Evolutionary conservation across 2,888 invertebrate species (phyloP).

Genomic region (Ennomos quercinarius): DNA sequence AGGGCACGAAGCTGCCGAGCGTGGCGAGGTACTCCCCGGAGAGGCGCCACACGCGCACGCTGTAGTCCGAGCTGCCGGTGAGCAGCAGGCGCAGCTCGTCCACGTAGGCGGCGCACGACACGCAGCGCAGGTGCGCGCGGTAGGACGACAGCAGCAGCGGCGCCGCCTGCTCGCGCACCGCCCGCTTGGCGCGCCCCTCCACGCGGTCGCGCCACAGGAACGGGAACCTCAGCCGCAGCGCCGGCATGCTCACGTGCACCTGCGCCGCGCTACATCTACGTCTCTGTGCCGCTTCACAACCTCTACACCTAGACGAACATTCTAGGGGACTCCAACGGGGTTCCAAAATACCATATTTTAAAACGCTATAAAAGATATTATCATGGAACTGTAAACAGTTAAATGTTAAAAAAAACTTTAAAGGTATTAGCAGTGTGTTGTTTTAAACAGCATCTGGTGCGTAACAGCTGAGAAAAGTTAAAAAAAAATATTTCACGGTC

Average conservation of each 20-base stretch:
- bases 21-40: conserved; percentile 90
- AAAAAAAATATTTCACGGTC: no score
- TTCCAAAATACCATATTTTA: no score
- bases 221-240: conserved; percentile 88
- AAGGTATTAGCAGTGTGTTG: no score
- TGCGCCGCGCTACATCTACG: no score
- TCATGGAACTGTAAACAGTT: no score
- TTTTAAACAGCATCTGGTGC: no score
- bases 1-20: conserved; percentile 89
- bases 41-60: conserved; percentile 90
- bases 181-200: conserved; percentile 88
- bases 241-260: conserved; percentile 86
- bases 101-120: conserved; percentile 88
- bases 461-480: no score
- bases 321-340: no score
- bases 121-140: conserved; percentile 89
- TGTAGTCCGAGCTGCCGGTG: conserved; percentile 90
- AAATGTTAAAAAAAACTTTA: no score
- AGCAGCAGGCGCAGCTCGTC: conserved; percentile 88
- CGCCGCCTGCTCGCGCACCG: conserved; percentile 84
- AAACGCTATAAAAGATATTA: no score
- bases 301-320: no score
- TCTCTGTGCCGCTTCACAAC: no score
- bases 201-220: conserved; percentile 89
- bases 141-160: conserved; percentile 89